Conservation (phyloP, 2,797 vertebrate genomes). For the Discoglossus pictus region DNA sequence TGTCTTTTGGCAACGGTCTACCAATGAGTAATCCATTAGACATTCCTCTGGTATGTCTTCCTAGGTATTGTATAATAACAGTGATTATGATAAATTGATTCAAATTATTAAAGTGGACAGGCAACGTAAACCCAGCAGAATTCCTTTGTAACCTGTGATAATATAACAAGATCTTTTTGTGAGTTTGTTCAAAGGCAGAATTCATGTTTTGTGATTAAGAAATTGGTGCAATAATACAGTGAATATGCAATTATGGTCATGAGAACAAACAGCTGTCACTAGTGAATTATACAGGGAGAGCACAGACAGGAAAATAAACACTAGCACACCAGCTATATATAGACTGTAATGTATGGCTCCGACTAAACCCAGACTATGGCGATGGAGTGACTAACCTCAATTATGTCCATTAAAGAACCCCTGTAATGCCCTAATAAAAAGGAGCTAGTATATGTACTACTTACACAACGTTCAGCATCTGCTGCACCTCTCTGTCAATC, state of each 20-base stretch:
- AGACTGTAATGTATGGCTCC: too few species aligned
- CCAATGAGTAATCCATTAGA: constrained; percentile 12
- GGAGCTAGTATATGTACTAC: too few species aligned
- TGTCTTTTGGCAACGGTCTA: too few species aligned
- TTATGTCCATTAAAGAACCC: too few species aligned
- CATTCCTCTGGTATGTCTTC: constrained; percentile 24
- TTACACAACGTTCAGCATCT: too few species aligned
- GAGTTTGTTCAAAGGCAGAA: constrained; percentile 27
- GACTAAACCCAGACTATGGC: too few species aligned
- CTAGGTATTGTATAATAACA: constrained; percentile 18
- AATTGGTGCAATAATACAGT: too few species aligned
- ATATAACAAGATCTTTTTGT: constrained; percentile 21
- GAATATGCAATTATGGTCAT: too few species aligned
- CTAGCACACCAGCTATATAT: too few species aligned
- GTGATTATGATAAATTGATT: constrained; percentile 37
- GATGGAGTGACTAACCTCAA: too few species aligned
- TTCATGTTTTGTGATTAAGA: constrained; percentile 19
- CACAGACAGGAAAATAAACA: not conserved
- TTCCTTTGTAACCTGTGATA: constrained; percentile 21
- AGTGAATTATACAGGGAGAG: not conserved
- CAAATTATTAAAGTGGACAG: constrained; percentile 25
- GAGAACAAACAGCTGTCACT: constrained; percentile 24
- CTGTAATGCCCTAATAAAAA: too few species aligned
- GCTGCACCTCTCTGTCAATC: too few species aligned
- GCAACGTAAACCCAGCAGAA: constrained; percentile 12